Percentiles rank a stretch among this genome's conserved stretches.
These are phyloP conservation scores for Penaeus chinensis DNA, from an alignment of 1,140 invertebrate genomes.

Conservation along the genomic window DNA sequence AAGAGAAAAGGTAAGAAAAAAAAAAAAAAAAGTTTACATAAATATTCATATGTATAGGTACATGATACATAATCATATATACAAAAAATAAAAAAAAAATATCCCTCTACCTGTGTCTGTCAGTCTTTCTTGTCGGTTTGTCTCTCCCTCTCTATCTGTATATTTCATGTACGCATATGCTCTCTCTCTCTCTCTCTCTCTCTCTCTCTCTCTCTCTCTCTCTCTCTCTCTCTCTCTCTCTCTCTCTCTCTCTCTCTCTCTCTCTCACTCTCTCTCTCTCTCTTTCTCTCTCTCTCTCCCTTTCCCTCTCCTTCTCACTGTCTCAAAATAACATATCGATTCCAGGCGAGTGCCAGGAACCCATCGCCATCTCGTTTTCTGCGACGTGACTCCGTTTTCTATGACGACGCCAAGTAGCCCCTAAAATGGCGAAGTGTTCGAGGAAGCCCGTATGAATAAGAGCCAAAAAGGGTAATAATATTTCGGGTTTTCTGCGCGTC, in stretches of 20 bases:
- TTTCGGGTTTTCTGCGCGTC: too few relatives aligned
- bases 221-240: not conserved
- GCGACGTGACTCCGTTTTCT: too few relatives aligned
- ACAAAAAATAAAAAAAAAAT: not conserved
- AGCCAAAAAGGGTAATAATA: too few relatives aligned
- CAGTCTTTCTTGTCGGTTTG: not conserved
- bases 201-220: slow-evolving; percentile 12
- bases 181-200: not conserved
- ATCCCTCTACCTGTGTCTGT: not conserved
- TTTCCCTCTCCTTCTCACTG: not conserved
- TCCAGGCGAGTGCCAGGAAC: too few relatives aligned
- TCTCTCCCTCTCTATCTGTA: not conserved
- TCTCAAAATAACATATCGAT: too few relatives aligned
- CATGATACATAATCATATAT: not conserved
- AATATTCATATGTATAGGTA: not conserved
- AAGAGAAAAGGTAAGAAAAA: too few relatives aligned
- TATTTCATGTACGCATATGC: not conserved
- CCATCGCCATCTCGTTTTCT: too few relatives aligned
- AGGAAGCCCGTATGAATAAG: too few relatives aligned
- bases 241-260: not conserved
- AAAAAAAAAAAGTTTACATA: not conserved
- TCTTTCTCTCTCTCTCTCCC: not conserved
- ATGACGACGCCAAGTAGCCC: too few relatives aligned
- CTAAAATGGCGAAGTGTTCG: too few relatives aligned
- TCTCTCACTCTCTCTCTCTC: slow-evolving; percentile 6